Evolutionary conservation across 1,140 invertebrate species (phyloP), one percentile per base, ranked within the genome.

Genomic region (Caenorhabditis remanei): DNA sequence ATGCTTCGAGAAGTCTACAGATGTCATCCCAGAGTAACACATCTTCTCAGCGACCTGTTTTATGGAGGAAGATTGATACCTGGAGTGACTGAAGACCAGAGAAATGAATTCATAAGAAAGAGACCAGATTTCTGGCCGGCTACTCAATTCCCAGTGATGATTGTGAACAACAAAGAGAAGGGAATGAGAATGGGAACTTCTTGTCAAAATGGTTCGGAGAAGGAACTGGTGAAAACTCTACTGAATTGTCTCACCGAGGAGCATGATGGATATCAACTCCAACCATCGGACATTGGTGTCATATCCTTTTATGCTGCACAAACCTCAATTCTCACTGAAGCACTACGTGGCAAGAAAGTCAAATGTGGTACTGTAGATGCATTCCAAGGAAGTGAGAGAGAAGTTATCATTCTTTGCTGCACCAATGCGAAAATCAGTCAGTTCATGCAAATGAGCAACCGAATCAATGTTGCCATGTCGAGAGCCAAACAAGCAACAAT

Each of bases 381-480:
- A 1, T 79, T 79, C 19, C 71, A 79, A 24, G 71, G 71, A 24
- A 50, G 46, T 2, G 71, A 79, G 19, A n/a, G 71, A 11, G 71
- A 79, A 24, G 46, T 79, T 7, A 79, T 79, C 1, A 53, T 79
- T 21, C n/a, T 79, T 9, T 79, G 71, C 14, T 79, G 71, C 46
- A 79, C 71, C 0, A 79, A 79, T 24, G 46, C 50, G 46, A 43
- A 79, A 11, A 48, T 41, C 11, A 43, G 32, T 14, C 8, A 50
- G 43, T 79, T 79, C 24, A 79, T 79, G 71, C 71, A 79, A 32
- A 11, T 50, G n/a, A n/a, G 71, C 16, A 79, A 48, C 53, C 71
- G 71, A 0, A 5, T 79, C 14, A 79, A 79, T 50, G 71, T 79
- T 46, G 71, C 71, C 9, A 79, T 79, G 71, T 79, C 71, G 43